These are phyloP conservation scores for Aethina tumida DNA, from an alignment of 1,140 invertebrate genomes.

Conservation along the genomic window DNA sequence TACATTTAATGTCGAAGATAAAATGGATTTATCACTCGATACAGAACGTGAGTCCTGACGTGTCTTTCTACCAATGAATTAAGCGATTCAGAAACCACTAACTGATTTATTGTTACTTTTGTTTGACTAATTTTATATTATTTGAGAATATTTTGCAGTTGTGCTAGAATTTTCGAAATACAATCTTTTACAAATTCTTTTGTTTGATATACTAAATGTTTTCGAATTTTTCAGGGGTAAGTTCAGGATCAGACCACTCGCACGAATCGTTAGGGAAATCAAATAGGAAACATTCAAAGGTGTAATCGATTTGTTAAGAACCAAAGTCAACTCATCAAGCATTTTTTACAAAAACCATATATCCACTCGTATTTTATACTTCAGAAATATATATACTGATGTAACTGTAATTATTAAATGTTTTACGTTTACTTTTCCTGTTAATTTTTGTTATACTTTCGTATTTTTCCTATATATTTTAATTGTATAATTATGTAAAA, in stretches of 20 bases:
- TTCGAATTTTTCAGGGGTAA: conserved; percentile 20
- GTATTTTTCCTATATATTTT: no score
- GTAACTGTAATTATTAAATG: no score
- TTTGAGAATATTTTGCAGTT: not conserved
- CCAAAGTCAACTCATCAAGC: no score
- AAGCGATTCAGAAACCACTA: not conserved
- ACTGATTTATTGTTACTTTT: not conserved
- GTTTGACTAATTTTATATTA: not conserved
- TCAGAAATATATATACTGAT: no score
- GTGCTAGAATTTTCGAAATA: not conserved
- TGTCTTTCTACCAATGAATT: conserved; percentile 6
- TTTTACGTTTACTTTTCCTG: no score
- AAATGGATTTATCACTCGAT: no score
- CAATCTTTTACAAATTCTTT: not conserved
- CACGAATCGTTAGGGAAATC: conserved; percentile 32
- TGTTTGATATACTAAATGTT: conserved; percentile 1
- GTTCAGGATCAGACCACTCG: conserved; percentile 32
- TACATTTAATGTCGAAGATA: conserved; percentile 7
- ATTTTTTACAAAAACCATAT: no score
- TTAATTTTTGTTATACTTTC: no score
- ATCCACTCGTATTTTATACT: no score
- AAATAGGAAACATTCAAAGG: conserved; percentile 26
- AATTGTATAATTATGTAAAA: no score
- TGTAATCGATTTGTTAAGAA: no score
- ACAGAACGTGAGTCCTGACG: no score